Evolutionary conservation across 2,797 vertebrate species (phyloP).

Genomic region (Rhinoraja longicauda): DNA sequence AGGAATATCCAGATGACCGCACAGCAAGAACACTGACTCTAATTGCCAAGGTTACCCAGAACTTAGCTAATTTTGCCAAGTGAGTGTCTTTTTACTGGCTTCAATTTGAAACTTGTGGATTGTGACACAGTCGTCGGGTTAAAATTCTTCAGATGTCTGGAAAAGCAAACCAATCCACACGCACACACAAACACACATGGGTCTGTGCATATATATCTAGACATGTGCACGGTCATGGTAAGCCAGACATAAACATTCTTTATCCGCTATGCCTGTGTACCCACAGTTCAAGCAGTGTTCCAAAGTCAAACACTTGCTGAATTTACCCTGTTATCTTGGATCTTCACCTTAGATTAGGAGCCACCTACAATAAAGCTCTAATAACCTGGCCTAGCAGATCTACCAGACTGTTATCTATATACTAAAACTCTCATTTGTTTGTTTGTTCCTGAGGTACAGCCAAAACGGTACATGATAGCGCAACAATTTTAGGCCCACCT

Average conservation of each 20-base stretch:
- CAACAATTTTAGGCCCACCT: no score
- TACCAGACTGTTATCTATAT: no score
- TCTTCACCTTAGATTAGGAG: background rate
- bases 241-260: background rate
- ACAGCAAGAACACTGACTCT: conserved; percentile 92
- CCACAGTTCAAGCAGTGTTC: background rate
- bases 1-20: conserved; percentile 95
- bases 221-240: background rate
- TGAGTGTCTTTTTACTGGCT: conserved; percentile 51
- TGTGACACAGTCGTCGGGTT: background rate
- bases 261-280: background rate
- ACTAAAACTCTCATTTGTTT: no score
- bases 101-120: background rate
- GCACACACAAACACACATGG: no score
- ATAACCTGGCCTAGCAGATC: no score
- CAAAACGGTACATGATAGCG: no score
- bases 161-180: background rate
- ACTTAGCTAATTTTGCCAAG: conserved; percentile 98
- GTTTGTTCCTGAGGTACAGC: no score
- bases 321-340: background rate
- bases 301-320: background rate
- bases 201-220: background rate
- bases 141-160: background rate
- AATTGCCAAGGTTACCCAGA: conserved; percentile 97
- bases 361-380: background rate